Base-by-base conservation (phyloP, 2,888 invertebrate species). In the Parnassius smintheus region DNA sequence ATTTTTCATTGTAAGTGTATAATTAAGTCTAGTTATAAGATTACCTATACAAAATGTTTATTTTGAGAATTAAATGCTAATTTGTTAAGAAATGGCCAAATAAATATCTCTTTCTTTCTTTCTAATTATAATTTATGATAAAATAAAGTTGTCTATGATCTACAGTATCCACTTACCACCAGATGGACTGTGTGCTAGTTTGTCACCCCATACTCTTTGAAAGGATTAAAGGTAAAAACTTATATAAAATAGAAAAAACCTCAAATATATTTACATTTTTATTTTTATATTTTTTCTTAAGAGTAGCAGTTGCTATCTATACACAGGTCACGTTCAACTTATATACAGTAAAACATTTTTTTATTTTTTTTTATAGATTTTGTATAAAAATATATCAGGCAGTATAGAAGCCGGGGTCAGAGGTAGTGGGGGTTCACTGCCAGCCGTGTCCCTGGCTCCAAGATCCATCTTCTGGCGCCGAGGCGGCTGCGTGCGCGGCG, bases 401-500 rank as follows among this genome's bases (percentile, higher is more conserved):
- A 81, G 83, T 81, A 74, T 72, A 73, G 74, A 70, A 75, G 76
- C 77, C 68, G 73, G 65, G 75, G 78, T 84, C 80, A 68, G 84
- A 80, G 82, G 85, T 86, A 84, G 81, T 63, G 72, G 84, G 59
- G 88, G 90, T 90, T 77, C 88, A 89, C 71, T 81, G 80, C 64
- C 74, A 79, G 65, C 71, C 75, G 70, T 75, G 78, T 51, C 67
- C 69, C 64, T 73, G 73, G 59, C 66, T 69, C 66, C 84, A 88
- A 88, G 90, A 89, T 74, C 88, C 83, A 49, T 89, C 91, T 66
- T 91, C 91, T 71, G 91, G 91, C 41, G 89, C 71, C 62, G 91
- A 69, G 58, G 91, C 91, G 67, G 91, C 91, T 65, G 87, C 90
- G 75, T 89, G 89, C 1, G 91, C 90, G 65, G 87, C 88, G 68